phyloP scores from a whole-genome alignment of 1,140 invertebrate genomes.

The Teleogryllus occipitalis region DNA sequence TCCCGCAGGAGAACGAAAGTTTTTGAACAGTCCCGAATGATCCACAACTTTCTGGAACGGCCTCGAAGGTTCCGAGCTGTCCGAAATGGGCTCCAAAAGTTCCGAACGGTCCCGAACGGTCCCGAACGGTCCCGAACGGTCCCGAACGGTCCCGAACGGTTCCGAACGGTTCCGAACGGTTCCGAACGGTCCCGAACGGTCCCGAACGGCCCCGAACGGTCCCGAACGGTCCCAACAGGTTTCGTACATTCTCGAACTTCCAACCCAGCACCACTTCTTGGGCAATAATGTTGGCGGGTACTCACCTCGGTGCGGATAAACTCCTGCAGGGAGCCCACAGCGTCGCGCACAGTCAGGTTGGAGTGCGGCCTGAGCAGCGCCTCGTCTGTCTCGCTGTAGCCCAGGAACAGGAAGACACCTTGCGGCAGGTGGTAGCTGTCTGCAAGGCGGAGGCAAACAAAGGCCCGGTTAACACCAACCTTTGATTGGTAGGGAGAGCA shows the following conservation, averaged over 20 bases:
- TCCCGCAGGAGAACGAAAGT: too few relatives aligned
- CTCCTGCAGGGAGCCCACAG: constrained; percentile 65
- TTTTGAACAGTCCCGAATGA: too few relatives aligned
- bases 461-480: too few relatives aligned
- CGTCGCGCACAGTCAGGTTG: constrained; percentile 67
- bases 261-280: too few relatives aligned
- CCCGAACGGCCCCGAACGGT: background rate
- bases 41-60: too few relatives aligned
- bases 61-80: too few relatives aligned
- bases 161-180: background rate
- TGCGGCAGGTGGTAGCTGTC: constrained; percentile 67
- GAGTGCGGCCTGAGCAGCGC: constrained; percentile 68
- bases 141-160: background rate
- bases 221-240: too few relatives aligned
- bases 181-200: background rate
- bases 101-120: too few relatives aligned
- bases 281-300: constrained; percentile 27
- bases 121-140: too few relatives aligned
- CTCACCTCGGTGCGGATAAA: constrained; percentile 60
- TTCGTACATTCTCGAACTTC: background rate
- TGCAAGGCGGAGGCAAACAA: constrained; percentile 34
- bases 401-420: constrained; percentile 78
- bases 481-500: too few relatives aligned
- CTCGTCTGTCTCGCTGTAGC: constrained; percentile 80
- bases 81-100: too few relatives aligned